Evolutionary conservation across 2,113 vertebrate species (phyloP).

Genomic region (Helogale parvula): DNA sequence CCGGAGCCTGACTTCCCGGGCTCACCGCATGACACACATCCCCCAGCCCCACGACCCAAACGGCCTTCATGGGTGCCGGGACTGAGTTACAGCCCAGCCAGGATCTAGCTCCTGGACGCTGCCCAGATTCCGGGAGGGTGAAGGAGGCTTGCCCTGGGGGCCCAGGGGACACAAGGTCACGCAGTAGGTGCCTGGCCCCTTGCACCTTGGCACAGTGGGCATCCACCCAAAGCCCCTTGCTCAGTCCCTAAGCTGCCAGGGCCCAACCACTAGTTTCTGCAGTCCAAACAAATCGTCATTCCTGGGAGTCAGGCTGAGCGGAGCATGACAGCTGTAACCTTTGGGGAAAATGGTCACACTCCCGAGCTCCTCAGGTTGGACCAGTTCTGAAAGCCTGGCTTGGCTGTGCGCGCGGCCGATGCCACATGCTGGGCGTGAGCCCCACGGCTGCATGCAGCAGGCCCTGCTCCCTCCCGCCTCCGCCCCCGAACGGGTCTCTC

Average conservation of each 20-base stretch:
- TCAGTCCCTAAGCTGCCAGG: not conserved
- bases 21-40: fast-evolving
- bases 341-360: not conserved
- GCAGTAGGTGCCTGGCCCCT: not conserved
- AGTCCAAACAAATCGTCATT: not conserved
- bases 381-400: not conserved
- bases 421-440: not conserved
- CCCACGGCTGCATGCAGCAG: not conserved
- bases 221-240: not conserved
- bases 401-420: not conserved
- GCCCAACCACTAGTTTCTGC: not conserved
- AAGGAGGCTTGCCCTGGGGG: not conserved
- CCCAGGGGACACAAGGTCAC: not conserved
- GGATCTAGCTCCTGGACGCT: not conserved
- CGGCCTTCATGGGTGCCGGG: fast-evolving
- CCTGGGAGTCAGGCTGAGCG: not conserved
- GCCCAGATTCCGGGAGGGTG: not conserved
- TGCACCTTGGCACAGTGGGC: not conserved
- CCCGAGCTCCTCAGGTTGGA: not conserved
- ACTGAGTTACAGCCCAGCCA: not conserved
- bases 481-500: not conserved
- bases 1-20: not conserved
- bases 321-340: not conserved
- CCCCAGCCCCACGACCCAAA: fast-evolving
- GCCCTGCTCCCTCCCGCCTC: not conserved